phyloP scores from a whole-genome alignment of 1,140 invertebrate genomes.

The Pseudomyrmex sp. region DNA sequence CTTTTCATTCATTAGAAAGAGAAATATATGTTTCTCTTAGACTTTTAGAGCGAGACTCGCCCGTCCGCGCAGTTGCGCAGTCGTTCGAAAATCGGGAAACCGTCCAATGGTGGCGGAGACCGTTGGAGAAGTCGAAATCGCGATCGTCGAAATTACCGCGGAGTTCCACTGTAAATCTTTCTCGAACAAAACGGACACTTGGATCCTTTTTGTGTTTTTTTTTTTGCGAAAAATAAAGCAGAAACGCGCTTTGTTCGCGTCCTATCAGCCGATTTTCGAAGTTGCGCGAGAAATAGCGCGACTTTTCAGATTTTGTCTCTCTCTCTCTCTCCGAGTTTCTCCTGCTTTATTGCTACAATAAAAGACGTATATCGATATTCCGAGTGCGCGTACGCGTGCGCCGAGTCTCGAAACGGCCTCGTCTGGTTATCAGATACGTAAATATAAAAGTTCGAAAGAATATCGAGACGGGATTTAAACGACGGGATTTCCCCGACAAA shows the following conservation, averaged over 20 bases:
- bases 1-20: no score
- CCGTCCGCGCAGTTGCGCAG: no score
- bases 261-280: conserved; percentile 30
- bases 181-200: background rate
- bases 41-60: no score
- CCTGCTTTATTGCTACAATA: conserved; percentile 59
- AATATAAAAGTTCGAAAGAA: conserved; percentile 37
- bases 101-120: no score
- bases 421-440: conserved; percentile 44
- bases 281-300: conserved; percentile 36
- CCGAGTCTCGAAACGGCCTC: conserved; percentile 9
- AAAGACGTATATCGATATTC: conserved; percentile 68
- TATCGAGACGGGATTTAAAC: conserved; percentile 14
- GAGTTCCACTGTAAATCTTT: no score
- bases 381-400: conserved; percentile 37
- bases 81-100: no score
- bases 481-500: background rate
- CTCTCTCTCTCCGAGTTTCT: background rate
- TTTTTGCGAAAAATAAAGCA: background rate
- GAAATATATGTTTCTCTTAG: no score
- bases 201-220: background rate
- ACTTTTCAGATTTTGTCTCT: conserved; percentile 53
- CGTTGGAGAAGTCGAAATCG: background rate
- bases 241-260: background rate
- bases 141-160: background rate